Evolutionary conservation across 2,113 vertebrate genomes (phyloP).

Genomic region (Bufo bufo): DNA sequence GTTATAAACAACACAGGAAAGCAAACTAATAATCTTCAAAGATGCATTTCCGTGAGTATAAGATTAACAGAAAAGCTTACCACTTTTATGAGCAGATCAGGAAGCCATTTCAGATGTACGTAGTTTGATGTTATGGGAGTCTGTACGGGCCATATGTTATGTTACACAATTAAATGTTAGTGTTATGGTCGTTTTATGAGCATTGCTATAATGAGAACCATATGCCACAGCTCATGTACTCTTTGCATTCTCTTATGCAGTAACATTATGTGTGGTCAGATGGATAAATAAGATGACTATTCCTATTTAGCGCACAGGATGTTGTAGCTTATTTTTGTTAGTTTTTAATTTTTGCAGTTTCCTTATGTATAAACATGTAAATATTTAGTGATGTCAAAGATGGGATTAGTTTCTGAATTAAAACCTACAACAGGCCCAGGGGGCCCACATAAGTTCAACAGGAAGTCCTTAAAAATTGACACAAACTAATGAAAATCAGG

Average conservation of each 20-base stretch:
- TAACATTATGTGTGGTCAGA: not conserved
- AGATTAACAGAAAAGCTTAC: not conserved
- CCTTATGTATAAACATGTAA: not conserved
- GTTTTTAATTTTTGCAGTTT: not conserved
- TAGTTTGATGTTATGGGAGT: constrained; percentile 18
- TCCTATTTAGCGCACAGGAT: constrained; percentile 15
- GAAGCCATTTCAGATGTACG: constrained; percentile 1
- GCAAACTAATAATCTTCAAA: not conserved
- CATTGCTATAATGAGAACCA: constrained; percentile 19
- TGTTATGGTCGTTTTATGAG: not conserved
- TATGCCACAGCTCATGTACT: constrained; percentile 22
- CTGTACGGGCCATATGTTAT: not conserved
- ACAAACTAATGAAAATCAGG: not conserved
- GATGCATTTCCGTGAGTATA: not conserved
- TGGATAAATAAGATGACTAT: constrained; percentile 29
- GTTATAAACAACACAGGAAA: not conserved
- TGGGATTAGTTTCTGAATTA: not conserved
- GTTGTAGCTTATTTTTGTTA: not conserved
- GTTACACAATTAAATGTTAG: constrained; percentile 20
- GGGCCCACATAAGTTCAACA: not conserved
- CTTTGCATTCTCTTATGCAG: not conserved
- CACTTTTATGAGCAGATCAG: constrained; percentile 13
- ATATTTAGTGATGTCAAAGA: not conserved
- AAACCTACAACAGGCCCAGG: not conserved
- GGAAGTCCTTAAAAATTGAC: not conserved